Conservation (phyloP, 2,797 vertebrate species). For the Pseudochromis fuscus region DNA sequence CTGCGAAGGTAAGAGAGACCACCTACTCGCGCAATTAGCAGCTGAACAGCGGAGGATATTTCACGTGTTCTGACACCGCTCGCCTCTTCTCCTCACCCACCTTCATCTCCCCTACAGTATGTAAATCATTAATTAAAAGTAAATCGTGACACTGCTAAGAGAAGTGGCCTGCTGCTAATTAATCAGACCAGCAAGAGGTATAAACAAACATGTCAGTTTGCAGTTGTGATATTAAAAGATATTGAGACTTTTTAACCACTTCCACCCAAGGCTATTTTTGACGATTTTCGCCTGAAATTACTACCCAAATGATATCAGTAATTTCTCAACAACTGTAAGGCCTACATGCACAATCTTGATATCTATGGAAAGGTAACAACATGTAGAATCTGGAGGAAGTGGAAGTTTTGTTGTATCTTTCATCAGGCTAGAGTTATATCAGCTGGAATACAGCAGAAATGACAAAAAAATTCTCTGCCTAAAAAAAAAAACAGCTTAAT, state of each 20-base stretch:
- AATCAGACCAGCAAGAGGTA: conserved; percentile 29
- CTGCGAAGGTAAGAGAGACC: conserved; percentile 94
- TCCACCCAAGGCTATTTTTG: too few relatives aligned
- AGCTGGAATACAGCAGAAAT: too few relatives aligned
- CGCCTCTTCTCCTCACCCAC: conserved; percentile 1
- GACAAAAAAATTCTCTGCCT: too few relatives aligned
- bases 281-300: too few relatives aligned
- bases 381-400: too few relatives aligned
- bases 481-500: too few relatives aligned
- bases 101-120: conserved; percentile 29
- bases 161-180: conserved; percentile 36
- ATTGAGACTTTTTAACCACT: neutral
- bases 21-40: conserved; percentile 57
- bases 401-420: too few relatives aligned
- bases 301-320: too few relatives aligned
- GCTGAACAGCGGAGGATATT: conserved; percentile 24
- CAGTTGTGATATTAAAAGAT: conserved; percentile 22
- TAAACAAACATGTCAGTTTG: conserved; percentile 37
- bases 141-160: conserved; percentile 44
- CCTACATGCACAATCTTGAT: too few relatives aligned
- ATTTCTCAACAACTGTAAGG: too few relatives aligned
- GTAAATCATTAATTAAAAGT: conserved; percentile 64
- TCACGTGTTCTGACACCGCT: conserved; percentile 31
- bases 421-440: too few relatives aligned
- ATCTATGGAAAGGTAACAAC: too few relatives aligned